Evolutionary conservation across 2,888 invertebrate species (phyloP).

Genomic region (Synergus laeviventris): DNA sequence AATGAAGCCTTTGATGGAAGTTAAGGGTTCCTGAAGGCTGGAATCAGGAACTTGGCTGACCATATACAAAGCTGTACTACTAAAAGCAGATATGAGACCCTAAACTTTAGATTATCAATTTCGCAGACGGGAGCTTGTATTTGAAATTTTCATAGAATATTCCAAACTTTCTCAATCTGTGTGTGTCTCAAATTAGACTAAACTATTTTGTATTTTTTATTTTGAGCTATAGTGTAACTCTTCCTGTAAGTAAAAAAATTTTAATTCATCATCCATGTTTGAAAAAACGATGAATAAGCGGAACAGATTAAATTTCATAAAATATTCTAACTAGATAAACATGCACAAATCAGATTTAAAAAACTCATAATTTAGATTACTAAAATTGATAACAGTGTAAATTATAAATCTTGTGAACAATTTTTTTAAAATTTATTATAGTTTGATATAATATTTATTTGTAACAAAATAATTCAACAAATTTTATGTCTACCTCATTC

Average conservation of each 20-base stretch:
- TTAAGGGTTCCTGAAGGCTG: background rate
- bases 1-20: background rate
- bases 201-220: too few species aligned
- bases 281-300: too few species aligned
- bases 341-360: background rate
- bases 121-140: too few species aligned
- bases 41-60: background rate
- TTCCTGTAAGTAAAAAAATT: background rate
- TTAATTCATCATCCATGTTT: too few species aligned
- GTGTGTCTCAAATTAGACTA: background rate
- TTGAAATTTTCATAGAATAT: background rate
- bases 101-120: background rate
- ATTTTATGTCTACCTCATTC: constrained; percentile 16
- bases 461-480: background rate
- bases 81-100: background rate
- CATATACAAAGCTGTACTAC: constrained; percentile 14
- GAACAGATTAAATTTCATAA: background rate
- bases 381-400: too few species aligned
- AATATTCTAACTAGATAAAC: background rate
- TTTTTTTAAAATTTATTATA: background rate
- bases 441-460: background rate
- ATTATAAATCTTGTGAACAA: background rate
- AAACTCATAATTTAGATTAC: background rate
- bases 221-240: too few species aligned
- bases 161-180: background rate